Evolutionary conservation across 2,888 invertebrate species (phyloP).

Genomic region (Meteorus colon): DNA sequence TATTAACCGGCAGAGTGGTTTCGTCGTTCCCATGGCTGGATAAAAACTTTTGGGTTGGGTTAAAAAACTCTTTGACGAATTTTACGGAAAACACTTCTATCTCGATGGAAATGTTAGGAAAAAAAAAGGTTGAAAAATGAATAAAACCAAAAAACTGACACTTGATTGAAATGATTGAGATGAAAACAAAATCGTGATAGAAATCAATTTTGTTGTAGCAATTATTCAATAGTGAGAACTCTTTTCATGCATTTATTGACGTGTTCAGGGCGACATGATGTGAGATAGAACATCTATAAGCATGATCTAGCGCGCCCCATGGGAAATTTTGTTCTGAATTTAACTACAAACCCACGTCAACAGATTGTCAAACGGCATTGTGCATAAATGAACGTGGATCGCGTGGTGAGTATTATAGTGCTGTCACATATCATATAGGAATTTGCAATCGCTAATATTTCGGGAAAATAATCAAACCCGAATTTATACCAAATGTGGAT

Average conservation of each 20-base stretch:
- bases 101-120: constrained; percentile 14
- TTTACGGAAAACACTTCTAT: constrained; percentile 31
- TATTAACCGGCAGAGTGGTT: constrained; percentile 51
- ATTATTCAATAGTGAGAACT: too few relatives aligned
- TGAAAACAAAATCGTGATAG: not conserved
- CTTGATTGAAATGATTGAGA: not conserved
- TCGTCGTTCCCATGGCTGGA: constrained; percentile 46
- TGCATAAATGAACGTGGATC: constrained; percentile 14
- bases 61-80: constrained; percentile 53
- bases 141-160: not conserved
- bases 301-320: not conserved
- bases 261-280: not conserved
- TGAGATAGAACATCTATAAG: not conserved
- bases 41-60: constrained; percentile 48
- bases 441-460: not conserved
- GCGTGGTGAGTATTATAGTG: constrained; percentile 30
- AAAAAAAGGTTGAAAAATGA: not conserved
- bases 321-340: constrained; percentile 19
- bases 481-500: constrained; percentile 16
- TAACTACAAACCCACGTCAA: constrained; percentile 24
- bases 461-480: constrained; percentile 11
- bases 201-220: not conserved
- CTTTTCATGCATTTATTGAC: too few relatives aligned
- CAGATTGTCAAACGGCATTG: constrained; percentile 17
- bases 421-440: constrained; percentile 31